phyloP scores from a whole-genome alignment of 2,113 vertebrate genomes.

The Sinocyclocheilus rhinocerous region DNA sequence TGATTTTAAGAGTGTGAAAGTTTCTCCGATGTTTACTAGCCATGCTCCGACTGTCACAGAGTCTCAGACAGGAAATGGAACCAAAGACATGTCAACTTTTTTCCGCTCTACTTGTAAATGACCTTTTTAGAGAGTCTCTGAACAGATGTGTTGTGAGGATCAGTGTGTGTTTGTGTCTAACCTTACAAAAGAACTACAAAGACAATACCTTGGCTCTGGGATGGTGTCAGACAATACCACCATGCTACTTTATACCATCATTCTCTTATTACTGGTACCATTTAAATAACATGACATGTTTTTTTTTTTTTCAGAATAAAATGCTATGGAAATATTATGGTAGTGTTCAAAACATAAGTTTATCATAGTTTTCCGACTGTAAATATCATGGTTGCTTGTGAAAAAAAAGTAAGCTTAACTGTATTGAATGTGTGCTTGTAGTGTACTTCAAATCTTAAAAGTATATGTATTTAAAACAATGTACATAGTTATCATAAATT shows the following conservation, averaged over 20 bases:
- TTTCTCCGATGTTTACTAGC: not conserved
- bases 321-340: too few relatives aligned
- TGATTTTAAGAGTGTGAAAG: conserved; percentile 11
- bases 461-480: too few relatives aligned
- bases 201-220: not conserved
- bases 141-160: not conserved
- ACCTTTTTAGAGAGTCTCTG: not conserved
- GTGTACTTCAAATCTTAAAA: too few relatives aligned
- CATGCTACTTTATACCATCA: not conserved
- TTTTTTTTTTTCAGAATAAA: too few relatives aligned
- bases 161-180: not conserved
- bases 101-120: not conserved
- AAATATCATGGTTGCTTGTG: too few relatives aligned
- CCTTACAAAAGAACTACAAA: not conserved
- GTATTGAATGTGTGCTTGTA: too few relatives aligned
- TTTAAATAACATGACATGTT: too few relatives aligned
- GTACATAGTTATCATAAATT: not conserved
- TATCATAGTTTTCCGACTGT: too few relatives aligned
- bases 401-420: too few relatives aligned
- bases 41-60: conserved; percentile 9
- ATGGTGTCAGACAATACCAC: not conserved
- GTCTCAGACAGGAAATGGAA: conserved; percentile 3
- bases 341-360: too few relatives aligned
- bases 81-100: not conserved
- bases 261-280: too few relatives aligned